Evolutionary conservation across 2,888 invertebrate species (phyloP).

Genomic region (Chymomyza caudatula): DNA sequence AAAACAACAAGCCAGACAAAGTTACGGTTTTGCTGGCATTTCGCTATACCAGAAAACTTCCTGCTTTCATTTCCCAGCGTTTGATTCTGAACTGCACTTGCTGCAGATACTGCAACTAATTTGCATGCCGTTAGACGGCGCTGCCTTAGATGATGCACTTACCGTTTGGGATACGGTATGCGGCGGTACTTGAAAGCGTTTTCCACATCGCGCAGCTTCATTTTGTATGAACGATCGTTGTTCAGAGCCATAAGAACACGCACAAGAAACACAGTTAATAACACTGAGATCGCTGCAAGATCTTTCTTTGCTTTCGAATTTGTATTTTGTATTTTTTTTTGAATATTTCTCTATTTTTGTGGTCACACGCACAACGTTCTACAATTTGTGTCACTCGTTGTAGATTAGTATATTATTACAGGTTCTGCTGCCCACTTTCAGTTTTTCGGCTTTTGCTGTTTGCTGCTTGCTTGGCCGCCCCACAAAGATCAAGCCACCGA

Average conservation of each 20-base stretch:
- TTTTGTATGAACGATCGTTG: slow-evolving; percentile 70
- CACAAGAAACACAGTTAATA: slow-evolving; percentile 20
- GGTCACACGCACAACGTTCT: neutral
- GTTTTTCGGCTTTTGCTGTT: too few relatives aligned
- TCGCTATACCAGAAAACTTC: neutral
- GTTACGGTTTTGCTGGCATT: slow-evolving; percentile 30
- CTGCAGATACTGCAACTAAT: slow-evolving; percentile 49
- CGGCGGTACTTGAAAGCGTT: slow-evolving; percentile 76
- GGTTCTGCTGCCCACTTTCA: slow-evolving; percentile 1
- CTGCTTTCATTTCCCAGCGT: neutral
- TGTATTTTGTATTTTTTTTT: slow-evolving; percentile 30
- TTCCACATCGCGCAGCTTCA: slow-evolving; percentile 77
- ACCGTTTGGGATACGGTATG: slow-evolving; percentile 78
- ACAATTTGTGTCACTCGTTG: neutral
- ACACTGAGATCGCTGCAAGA: slow-evolving; percentile 16
- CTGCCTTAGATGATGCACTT: slow-evolving; percentile 44
- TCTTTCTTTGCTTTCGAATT: slow-evolving; percentile 14
- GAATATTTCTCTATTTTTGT: neutral
- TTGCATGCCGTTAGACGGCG: slow-evolving; percentile 15
- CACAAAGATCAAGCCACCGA: too few relatives aligned
- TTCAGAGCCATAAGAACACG: slow-evolving; percentile 48
- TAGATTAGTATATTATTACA: neutral
- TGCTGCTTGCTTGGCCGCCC: too few relatives aligned
- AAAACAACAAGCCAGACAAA: neutral
- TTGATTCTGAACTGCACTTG: neutral